Conservation (phyloP, 2,113 vertebrate genomes). For the Cyprinodon variegatus region DNA sequence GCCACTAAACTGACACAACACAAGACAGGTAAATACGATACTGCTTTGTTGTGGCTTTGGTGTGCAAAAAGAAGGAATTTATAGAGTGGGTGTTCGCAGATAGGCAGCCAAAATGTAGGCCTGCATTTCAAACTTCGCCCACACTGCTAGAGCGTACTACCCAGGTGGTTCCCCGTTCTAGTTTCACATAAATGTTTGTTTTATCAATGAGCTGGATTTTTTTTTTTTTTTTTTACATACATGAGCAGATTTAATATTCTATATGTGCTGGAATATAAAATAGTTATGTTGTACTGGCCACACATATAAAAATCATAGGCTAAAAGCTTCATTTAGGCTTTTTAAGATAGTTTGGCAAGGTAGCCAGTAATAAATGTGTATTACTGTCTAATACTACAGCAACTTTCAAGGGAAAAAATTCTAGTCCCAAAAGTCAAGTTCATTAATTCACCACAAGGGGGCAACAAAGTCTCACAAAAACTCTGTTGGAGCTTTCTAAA, state of each 20-base stretch:
- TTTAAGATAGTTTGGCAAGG: not conserved
- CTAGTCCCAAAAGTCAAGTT: not conserved
- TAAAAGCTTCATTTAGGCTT: not conserved
- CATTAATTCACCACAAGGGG: conserved; percentile 30
- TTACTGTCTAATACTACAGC: not conserved
- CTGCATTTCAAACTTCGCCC: conserved; percentile 40
- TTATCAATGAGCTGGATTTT: conserved; percentile 57
- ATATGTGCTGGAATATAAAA: not conserved
- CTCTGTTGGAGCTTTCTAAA: not conserved
- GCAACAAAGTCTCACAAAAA: conserved; percentile 3
- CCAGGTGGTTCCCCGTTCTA: conserved; percentile 65
- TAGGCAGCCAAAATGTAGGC: conserved; percentile 48
- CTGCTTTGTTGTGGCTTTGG: conserved; percentile 68
- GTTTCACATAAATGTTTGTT: conserved; percentile 56
- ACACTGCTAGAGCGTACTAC: conserved; percentile 42
- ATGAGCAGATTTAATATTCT: not conserved
- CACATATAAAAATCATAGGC: not conserved
- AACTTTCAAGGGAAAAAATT: not conserved
- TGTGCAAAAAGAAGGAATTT: conserved; percentile 48
- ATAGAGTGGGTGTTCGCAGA: conserved; percentile 46
- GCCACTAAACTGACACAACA: conserved; percentile 26
- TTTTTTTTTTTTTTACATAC: not conserved
- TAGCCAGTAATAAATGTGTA: not conserved
- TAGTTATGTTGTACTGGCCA: not conserved
- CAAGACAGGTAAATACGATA: conserved; percentile 39